Evolutionary conservation across 2,797 vertebrate species (phyloP), one percentile per base, ranked within the genome.

Genomic region (Darevskia nairensis): DNA sequence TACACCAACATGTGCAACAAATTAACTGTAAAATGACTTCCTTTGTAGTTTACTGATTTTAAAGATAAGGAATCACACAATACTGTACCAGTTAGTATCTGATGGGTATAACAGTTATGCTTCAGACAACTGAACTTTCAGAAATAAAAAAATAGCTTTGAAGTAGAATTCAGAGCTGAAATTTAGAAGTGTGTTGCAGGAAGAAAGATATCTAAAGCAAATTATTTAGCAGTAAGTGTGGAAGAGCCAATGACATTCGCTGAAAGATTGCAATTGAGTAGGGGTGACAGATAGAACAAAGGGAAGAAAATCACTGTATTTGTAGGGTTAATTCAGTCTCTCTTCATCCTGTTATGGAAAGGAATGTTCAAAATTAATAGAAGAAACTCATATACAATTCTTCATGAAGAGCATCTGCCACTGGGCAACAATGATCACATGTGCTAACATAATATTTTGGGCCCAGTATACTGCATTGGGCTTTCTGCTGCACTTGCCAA

Each of bases 21-120:
- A 80, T 88, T 84, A 80, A 80, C 66, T 84, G 46, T 72, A 84
- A 80, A 88, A 84, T 85, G 35, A 88, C 39, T 88, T 84, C 25
- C 29, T 88, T 84, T 84, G 39, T 64, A 46, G 68, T 85, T 84
- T 80, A 80, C 55, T 84, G 77, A 55, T 50, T 66, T 80, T 50
- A 76, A 80, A 85, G 50, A 84, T 84, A 84, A 80, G 55, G 55
- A 64, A 66, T 74, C 25, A 46, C 68, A 74, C 41, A 46, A 80
- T 15, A 35, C 35, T 35, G 35, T 35, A 2, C 46, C 76, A 72
- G 29, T 88, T 80, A n/a, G 32, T 69, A 80, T 61, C 59, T 46
- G 61, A 66, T 83, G 55, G 41, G 77, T 80, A 46, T 15, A 46
- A 68, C 76, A 85, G 15, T 84, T 88, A 84, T 80, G 66, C 69